These are phyloP conservation scores for Plodia interpunctella DNA, from an alignment of 1,140 invertebrate species.

Conservation along the genomic window DNA sequence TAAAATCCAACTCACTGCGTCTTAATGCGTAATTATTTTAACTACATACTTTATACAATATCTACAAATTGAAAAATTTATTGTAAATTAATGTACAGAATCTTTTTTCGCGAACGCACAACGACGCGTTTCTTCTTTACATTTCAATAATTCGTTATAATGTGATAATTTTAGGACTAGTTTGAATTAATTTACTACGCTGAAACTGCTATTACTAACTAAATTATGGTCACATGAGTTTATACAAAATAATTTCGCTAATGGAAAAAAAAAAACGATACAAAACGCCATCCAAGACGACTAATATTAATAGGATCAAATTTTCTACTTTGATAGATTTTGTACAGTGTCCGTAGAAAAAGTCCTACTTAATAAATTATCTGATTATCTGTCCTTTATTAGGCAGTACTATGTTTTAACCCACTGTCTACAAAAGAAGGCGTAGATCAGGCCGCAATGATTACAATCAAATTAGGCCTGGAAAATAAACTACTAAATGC, in stretches of 20 bases:
- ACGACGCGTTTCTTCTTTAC: constrained; percentile 18
- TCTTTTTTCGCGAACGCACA: constrained; percentile 34
- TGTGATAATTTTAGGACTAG: constrained; percentile 74
- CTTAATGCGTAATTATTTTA: constrained; percentile 46
- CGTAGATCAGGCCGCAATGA: constrained; percentile 26
- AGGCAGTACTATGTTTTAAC: constrained; percentile 16
- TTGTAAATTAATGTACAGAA: constrained; percentile 54
- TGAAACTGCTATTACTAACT: constrained; percentile 57
- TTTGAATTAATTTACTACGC: constrained; percentile 70
- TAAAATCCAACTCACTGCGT: constrained; percentile 65
- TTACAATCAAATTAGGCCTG: constrained; percentile 28
- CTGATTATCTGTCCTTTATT: not conserved
- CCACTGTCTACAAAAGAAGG: constrained; percentile 20
- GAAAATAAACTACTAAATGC: constrained; percentile 35
- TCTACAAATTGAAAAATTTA: constrained; percentile 62
- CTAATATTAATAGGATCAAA: constrained; percentile 29
- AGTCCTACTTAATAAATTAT: constrained; percentile 26
- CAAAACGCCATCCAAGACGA: not conserved
- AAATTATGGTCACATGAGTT: constrained; percentile 57
- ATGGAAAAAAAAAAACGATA: constrained; percentile 11
- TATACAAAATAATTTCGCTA: constrained; percentile 56
- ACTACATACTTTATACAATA: constrained; percentile 69
- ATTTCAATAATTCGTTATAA: constrained; percentile 47
- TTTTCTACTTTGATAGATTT: constrained; percentile 31
- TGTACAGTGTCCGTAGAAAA: constrained; percentile 50